Percentiles rank a stretch among this genome's conserved stretches.
phyloP scores from a whole-genome alignment of 2,888 invertebrate genomes.

The Lasius platythorax region DNA sequence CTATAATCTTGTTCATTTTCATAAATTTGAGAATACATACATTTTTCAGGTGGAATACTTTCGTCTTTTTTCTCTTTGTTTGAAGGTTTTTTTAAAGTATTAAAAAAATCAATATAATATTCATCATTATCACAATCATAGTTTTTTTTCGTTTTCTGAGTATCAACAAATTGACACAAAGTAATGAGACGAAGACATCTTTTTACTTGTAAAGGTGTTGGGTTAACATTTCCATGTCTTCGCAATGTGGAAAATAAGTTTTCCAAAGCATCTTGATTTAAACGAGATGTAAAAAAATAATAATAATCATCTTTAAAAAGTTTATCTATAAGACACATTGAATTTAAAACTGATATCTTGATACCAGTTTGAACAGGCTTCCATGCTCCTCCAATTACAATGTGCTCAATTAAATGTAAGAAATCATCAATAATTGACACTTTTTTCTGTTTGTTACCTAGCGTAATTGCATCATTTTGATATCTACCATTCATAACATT shows the following conservation, averaged over 20 bases:
- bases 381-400: constrained; percentile 14
- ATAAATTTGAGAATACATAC: too few relatives aligned
- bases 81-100: too few relatives aligned
- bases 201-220: constrained; percentile 19
- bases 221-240: constrained; percentile 26
- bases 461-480: constrained; percentile 6
- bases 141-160: too few relatives aligned
- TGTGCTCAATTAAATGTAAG: constrained; percentile 5
- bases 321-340: background rate
- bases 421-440: constrained; percentile 13
- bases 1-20: too few relatives aligned
- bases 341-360: constrained; percentile 12
- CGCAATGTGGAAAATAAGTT: background rate
- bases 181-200: background rate
- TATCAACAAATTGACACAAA: too few relatives aligned
- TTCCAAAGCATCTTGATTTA: too few relatives aligned
- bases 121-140: too few relatives aligned
- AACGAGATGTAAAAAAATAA: too few relatives aligned
- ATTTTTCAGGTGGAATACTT: background rate
- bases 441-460: constrained; percentile 6
- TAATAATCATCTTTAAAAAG: too few relatives aligned
- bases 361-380: constrained; percentile 34
- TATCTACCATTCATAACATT: constrained; percentile 21
- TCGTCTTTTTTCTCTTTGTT: background rate
- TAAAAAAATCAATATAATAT: background rate